Percentiles rank a stretch among this genome's conserved stretches.
These are phyloP conservation scores for Drosophila triauraria DNA, from an alignment of 1,140 invertebrate genomes.

Conservation along the genomic window DNA sequence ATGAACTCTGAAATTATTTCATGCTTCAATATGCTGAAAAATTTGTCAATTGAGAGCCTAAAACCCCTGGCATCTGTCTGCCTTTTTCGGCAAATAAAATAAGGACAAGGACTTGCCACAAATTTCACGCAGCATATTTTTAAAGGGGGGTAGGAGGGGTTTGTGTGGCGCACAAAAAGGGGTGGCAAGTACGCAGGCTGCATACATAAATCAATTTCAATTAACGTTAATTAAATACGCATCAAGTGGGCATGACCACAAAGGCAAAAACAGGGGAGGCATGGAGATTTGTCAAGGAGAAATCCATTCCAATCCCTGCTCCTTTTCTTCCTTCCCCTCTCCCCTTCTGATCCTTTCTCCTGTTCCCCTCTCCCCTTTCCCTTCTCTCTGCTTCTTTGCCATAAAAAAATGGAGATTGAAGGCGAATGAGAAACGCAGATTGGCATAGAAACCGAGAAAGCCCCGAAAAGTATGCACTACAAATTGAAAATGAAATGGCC, in stretches of 20 bases:
- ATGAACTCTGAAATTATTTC: constrained; percentile 36
- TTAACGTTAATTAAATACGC: constrained; percentile 84
- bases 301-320: too few species aligned
- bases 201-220: constrained; percentile 84
- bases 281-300: not conserved
- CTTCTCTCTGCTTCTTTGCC: not conserved
- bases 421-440: constrained; percentile 43
- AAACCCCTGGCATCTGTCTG: constrained; percentile 3
- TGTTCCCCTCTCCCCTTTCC: not conserved
- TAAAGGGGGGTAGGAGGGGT: not conserved
- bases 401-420: constrained; percentile 34
- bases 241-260: constrained; percentile 83
- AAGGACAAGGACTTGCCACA: constrained; percentile 47
- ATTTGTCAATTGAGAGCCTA: constrained; percentile 46
- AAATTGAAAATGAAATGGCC: constrained; percentile 32
- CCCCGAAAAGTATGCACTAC: constrained; percentile 25
- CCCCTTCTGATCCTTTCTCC: too few species aligned
- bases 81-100: constrained; percentile 5
- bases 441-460: constrained; percentile 34
- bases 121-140: constrained; percentile 66
- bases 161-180: not conserved
- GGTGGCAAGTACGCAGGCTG: constrained; percentile 59
- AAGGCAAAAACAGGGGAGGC: constrained; percentile 35
- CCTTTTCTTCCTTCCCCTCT: too few species aligned
- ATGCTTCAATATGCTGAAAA: constrained; percentile 70